Percentiles rank a stretch among this genome's conserved stretches.
These are phyloP conservation scores for Acanthosepion esculentum DNA, from an alignment of 2,888 invertebrate species.

Conservation along the genomic window DNA sequence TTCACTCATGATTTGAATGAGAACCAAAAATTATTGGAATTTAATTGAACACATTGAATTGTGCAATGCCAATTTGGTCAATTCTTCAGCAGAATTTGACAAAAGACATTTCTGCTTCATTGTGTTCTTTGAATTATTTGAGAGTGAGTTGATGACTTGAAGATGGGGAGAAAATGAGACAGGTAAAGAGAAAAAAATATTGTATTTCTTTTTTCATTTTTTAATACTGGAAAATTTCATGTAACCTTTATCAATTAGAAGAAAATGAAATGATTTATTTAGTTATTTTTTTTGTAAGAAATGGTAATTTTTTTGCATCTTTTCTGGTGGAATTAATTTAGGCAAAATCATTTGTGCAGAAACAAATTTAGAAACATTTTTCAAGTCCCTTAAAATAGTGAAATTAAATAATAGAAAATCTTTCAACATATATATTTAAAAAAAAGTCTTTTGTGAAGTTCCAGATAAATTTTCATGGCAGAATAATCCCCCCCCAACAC, in stretches of 20 bases:
- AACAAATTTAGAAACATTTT: background rate
- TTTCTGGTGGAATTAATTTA: background rate
- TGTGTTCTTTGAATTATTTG: background rate
- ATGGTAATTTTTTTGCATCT: background rate
- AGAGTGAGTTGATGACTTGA: background rate
- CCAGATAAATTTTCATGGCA: too few species aligned
- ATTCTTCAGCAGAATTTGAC: background rate
- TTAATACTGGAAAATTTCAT: background rate
- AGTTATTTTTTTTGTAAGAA: background rate
- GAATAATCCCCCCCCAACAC: too few species aligned
- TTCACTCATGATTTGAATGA: background rate
- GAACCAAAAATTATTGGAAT: constrained; percentile 2
- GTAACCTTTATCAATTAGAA: background rate
- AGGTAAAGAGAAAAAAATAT: background rate
- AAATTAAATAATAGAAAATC: background rate
- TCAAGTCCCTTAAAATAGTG: background rate
- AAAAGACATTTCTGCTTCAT: constrained; percentile 11
- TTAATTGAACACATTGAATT: constrained; percentile 33
- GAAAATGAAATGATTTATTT: background rate
- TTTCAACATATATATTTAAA: too few species aligned
- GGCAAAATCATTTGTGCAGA: background rate
- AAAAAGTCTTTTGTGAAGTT: too few species aligned
- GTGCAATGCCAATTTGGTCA: constrained; percentile 22
- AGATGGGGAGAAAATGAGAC: background rate
- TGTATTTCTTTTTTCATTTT: background rate